A percentile compares a stretch with the other conserved stretches of the same genome.
Conservation (phyloP, 2,797 vertebrate genomes). For the Alca torda region DNA sequence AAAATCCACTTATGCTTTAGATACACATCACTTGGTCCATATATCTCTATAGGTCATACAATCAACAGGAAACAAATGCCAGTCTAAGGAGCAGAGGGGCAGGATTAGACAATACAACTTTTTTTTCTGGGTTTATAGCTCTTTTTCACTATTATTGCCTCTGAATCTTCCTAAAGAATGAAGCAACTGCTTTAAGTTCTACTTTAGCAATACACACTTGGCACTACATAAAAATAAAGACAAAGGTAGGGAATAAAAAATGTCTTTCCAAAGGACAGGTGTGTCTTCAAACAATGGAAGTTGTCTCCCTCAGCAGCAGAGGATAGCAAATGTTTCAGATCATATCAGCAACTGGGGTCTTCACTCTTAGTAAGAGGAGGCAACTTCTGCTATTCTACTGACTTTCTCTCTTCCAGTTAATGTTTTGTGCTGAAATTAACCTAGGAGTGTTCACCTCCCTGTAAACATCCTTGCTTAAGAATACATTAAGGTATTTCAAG, state of each 20-base stretch:
- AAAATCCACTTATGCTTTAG: background rate
- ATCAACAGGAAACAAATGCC: background rate
- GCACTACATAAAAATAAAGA: background rate
- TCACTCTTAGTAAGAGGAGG: background rate
- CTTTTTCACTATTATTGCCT: background rate
- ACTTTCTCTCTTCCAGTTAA: background rate
- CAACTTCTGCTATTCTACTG: background rate
- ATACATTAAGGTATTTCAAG: background rate
- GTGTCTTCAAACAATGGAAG: background rate
- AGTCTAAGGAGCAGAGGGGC: background rate
- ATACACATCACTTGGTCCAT: background rate
- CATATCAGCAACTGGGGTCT: background rate
- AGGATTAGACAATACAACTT: background rate
- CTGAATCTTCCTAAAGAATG: background rate
- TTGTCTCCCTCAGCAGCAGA: background rate
- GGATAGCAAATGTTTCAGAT: background rate
- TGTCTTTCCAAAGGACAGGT: background rate
- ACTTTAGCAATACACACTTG: background rate
- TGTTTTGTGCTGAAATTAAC: background rate
- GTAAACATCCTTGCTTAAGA: background rate
- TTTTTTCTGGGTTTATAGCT: background rate
- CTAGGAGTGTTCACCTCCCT: background rate
- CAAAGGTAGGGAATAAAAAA: background rate
- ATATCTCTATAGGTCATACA: background rate
- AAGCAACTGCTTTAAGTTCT: background rate